Percentiles rank a stretch among this genome's conserved stretches.
These are phyloP conservation scores for Tetragnatha versicolor DNA, from an alignment of 1,140 invertebrate genomes.

Conservation along the genomic window DNA sequence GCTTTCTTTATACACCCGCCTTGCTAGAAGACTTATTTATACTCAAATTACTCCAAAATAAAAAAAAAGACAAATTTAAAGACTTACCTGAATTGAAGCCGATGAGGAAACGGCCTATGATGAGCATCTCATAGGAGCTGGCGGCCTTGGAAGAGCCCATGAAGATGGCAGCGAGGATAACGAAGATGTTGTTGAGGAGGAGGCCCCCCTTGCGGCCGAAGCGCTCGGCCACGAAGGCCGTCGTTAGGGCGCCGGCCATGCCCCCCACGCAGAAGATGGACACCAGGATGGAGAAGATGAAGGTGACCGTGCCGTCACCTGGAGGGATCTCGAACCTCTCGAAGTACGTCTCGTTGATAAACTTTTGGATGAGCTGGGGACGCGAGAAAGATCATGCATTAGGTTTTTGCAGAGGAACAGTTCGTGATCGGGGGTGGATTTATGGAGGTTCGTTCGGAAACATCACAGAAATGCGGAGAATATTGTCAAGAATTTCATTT, in stretches of 20 bases:
- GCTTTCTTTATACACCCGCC: too few species aligned
- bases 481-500: too few species aligned
- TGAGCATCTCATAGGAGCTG: slow-evolving; percentile 76
- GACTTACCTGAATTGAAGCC: slow-evolving; percentile 79
- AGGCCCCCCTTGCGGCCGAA: slow-evolving; percentile 83
- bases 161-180: slow-evolving; percentile 72
- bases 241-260: slow-evolving; percentile 85
- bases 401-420: too few species aligned
- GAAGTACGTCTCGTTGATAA: slow-evolving; percentile 72
- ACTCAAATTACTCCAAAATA: too few species aligned
- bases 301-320: slow-evolving; percentile 32
- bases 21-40: too few species aligned
- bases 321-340: slow-evolving; percentile 66
- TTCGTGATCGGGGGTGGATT: too few species aligned
- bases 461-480: too few species aligned
- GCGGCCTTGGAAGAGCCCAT: slow-evolving; percentile 67
- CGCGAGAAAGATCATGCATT: neutral
- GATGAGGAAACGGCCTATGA: slow-evolving; percentile 79
- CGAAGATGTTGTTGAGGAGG: slow-evolving; percentile 81
- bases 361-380: slow-evolving; percentile 74
- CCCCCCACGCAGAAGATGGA: slow-evolving; percentile 89
- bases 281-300: slow-evolving; percentile 78
- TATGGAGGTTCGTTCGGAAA: too few species aligned
- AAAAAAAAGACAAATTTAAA: too few species aligned
- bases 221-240: slow-evolving; percentile 77